phyloP scores from a whole-genome alignment of 2,888 invertebrate species.

The Drosophila helvetica region DNA sequence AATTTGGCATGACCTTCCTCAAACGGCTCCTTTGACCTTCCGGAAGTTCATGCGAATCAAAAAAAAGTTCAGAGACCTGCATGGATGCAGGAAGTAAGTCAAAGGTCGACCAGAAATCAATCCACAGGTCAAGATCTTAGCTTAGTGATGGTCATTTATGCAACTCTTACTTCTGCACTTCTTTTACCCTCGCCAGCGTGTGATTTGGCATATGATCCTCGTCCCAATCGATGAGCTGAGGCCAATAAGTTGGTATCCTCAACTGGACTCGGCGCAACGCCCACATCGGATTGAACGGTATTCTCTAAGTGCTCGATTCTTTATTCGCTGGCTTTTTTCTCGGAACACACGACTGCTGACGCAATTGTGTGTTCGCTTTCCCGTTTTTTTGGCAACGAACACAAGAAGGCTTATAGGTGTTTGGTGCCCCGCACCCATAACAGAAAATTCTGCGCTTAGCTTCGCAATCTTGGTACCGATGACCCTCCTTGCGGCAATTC shows the following conservation, averaged over 20 bases:
- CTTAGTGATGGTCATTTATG: background rate
- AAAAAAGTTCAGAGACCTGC: background rate
- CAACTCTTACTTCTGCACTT: background rate
- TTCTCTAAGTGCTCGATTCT: background rate
- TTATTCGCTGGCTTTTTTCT: background rate
- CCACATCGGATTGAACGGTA: too few relatives aligned
- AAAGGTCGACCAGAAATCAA: background rate
- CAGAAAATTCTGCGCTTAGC: too few relatives aligned
- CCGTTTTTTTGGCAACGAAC: constrained; percentile 1
- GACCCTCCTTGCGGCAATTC: too few relatives aligned
- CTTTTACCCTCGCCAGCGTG: background rate
- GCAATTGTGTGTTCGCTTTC: background rate
- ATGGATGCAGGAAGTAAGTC: background rate
- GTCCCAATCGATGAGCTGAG: too few relatives aligned
- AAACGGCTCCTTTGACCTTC: background rate
- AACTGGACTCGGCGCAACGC: too few relatives aligned
- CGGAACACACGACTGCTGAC: background rate
- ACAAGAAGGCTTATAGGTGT: background rate
- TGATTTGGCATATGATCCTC: background rate
- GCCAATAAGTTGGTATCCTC: too few relatives aligned
- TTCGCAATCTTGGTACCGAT: too few relatives aligned
- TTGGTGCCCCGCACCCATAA: too few relatives aligned
- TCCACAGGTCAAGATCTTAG: background rate
- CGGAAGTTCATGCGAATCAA: background rate
- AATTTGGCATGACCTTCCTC: too few relatives aligned